Evolutionary conservation across 2,888 invertebrate species (phyloP), one percentile per base, ranked within the genome.

Genomic region (Mimumesa dahlbomi): DNA sequence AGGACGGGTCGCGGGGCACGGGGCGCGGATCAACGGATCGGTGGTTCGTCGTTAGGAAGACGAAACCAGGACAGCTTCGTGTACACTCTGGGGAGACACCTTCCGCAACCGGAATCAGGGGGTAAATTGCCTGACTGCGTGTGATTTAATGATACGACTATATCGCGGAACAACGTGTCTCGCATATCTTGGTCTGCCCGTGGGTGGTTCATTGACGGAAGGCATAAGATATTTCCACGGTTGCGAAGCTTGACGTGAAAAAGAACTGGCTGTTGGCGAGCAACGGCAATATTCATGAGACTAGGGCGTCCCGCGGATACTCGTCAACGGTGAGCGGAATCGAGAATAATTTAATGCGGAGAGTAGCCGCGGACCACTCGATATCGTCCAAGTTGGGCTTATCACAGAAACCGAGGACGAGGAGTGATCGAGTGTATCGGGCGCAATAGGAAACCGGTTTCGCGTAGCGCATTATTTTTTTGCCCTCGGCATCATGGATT

Each of bases 381-480:
- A 73, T 78, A 76, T 50, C 45, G 63, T 70, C 65, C 45, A 67
- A 62, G 54, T 65, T 70, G 54, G 62, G 59, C 29, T 62, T 65
- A 62, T 61, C 63, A 56, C 53, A 61, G 42, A n/a, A n/a, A 57
- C 42, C 64, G 36, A 49, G 45, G 48, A 61, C 49, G 42, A n/a
- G n/a, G n/a, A 76, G 53, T 31, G 73, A 73, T 69, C 66, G 66
- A 61, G 54, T 54, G 62, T 63, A 50, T 42, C 61, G 62, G n/a
- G 64, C 58, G 74, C 80, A 69, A 72, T 67, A 64, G 57, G 58
- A 68, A 79, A 79, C 79, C 79, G 79, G 80, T 79, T 79, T 65
- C 68, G 29, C 43, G 71, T 64, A 69, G 69, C 53, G 38, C 68
- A 50, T 69, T 63, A 79, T 80, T 79, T 79, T 79, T 77, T 74